Conservation (phyloP, 2,888 invertebrate genomes). For the Venustoraphidia nigricollis region DNA sequence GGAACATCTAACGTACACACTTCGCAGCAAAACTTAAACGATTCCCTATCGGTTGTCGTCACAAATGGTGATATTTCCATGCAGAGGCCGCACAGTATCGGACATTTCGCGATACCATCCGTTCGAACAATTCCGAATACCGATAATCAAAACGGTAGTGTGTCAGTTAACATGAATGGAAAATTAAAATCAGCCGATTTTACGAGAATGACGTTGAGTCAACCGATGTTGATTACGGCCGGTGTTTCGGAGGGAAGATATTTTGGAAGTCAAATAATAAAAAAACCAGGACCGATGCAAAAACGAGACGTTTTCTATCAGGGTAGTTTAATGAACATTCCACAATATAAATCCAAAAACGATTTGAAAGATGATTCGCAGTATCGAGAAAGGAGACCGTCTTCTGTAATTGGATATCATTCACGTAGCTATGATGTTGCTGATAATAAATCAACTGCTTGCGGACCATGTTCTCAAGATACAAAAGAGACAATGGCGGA, state of each 20-base stretch:
- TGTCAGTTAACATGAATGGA: neutral
- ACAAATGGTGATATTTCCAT: conserved; percentile 19
- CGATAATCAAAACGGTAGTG: neutral
- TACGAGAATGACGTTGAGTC: conserved; percentile 49
- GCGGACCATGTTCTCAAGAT: conserved; percentile 51
- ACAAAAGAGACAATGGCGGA: conserved; percentile 53
- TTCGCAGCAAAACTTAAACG: neutral
- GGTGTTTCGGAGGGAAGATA: conserved; percentile 26
- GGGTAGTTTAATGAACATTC: conserved; percentile 44
- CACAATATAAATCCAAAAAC: conserved; percentile 21
- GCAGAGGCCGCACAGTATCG: conserved; percentile 41
- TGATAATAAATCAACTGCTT: conserved; percentile 19
- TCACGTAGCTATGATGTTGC: conserved; percentile 1
- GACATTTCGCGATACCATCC: conserved; percentile 28
- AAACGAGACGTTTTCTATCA: conserved; percentile 82
- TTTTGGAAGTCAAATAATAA: conserved; percentile 35
- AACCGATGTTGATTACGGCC: conserved; percentile 43
- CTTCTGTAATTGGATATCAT: neutral
- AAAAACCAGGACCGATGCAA: conserved; percentile 51
- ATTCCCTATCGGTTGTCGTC: neutral
- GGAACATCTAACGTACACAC: neutral
- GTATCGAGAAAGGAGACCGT: neutral
- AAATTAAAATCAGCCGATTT: conserved; percentile 20
- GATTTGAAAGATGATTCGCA: conserved; percentile 16
- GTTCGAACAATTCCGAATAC: conserved; percentile 13